phyloP scores from a whole-genome alignment of 2,888 invertebrate genomes.

The Punctoribates punctum region DNA sequence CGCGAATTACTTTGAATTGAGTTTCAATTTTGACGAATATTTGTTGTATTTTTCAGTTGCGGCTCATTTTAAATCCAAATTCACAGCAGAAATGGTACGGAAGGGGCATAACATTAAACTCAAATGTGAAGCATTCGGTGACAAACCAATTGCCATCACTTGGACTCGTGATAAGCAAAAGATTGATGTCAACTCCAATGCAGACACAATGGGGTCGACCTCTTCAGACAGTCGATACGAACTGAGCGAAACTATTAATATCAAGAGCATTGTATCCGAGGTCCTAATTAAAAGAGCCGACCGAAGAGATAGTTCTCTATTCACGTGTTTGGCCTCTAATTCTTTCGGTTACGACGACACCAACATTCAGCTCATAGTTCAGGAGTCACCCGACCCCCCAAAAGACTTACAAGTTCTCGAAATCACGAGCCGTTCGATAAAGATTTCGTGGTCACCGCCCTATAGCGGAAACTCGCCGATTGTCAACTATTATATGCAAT shows the following conservation, averaged over 20 bases:
- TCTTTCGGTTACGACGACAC: slow-evolving; percentile 47
- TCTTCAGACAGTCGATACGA: slow-evolving; percentile 43
- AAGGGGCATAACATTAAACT: slow-evolving; percentile 47
- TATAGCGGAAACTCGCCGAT: slow-evolving; percentile 54
- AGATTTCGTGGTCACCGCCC: slow-evolving; percentile 52
- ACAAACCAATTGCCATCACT: slow-evolving; percentile 53
- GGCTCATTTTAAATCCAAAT: slow-evolving; percentile 48
- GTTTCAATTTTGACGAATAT: neutral
- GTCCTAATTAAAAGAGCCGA: slow-evolving; percentile 46
- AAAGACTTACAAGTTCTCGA: slow-evolving; percentile 51
- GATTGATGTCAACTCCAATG: slow-evolving; percentile 20
- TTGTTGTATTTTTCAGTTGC: slow-evolving; percentile 44
- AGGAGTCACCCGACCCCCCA: slow-evolving; percentile 54
- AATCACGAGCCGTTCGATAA: slow-evolving; percentile 51
- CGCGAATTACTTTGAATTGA: neutral
- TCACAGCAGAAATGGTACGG: slow-evolving; percentile 47
- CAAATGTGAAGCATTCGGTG: slow-evolving; percentile 51
- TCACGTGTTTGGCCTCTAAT: slow-evolving; percentile 47
- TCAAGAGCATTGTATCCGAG: slow-evolving; percentile 45
- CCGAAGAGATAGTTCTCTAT: slow-evolving; percentile 47
- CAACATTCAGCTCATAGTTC: slow-evolving; percentile 48
- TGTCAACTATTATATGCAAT: slow-evolving; percentile 52
- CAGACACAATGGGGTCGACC: slow-evolving; percentile 17
- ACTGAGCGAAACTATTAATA: slow-evolving; percentile 44
- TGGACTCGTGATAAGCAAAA: slow-evolving; percentile 54